Conservation (phyloP, 2,113 vertebrate genomes). For the Atractosteus spatula region DNA sequence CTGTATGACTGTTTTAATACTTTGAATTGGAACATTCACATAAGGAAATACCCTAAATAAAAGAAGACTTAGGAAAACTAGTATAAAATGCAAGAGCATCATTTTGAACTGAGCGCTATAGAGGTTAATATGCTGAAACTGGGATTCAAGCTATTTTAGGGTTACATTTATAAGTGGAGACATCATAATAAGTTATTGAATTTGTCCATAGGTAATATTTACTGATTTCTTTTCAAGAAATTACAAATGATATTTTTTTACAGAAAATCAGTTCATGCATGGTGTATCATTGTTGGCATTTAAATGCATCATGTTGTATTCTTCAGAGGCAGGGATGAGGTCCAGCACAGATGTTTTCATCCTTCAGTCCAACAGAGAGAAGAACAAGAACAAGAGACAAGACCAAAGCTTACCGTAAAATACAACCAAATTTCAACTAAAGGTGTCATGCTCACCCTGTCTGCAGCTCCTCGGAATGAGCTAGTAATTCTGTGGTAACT, state of each 20-base stretch:
- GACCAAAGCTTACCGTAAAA: conserved; percentile 55
- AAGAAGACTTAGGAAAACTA: no score
- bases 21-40: no score
- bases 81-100: no score
- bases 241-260: conserved; percentile 58
- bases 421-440: no score
- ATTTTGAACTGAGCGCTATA: no score
- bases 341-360: conserved; percentile 44
- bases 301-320: conserved; percentile 59
- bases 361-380: conserved; percentile 57
- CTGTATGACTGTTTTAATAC: no score
- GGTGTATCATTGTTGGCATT: conserved; percentile 59
- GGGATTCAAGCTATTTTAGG: conserved; percentile 4
- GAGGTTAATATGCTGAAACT: no score
- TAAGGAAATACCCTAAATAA: no score
- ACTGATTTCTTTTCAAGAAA: conserved; percentile 48
- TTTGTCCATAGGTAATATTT: conserved; percentile 53
- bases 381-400: conserved; percentile 68
- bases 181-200: conserved; percentile 67
- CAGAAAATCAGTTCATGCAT: conserved; percentile 62
- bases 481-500: no score
- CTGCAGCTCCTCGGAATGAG: no score
- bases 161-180: conserved; percentile 62
- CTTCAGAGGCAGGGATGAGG: conserved; percentile 59
- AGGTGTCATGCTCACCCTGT: no score